Percentiles rank a stretch among this genome's conserved stretches.
Conservation (phyloP, 2,888 invertebrate genomes). For the Thysanoteuthis rhombus region DNA sequence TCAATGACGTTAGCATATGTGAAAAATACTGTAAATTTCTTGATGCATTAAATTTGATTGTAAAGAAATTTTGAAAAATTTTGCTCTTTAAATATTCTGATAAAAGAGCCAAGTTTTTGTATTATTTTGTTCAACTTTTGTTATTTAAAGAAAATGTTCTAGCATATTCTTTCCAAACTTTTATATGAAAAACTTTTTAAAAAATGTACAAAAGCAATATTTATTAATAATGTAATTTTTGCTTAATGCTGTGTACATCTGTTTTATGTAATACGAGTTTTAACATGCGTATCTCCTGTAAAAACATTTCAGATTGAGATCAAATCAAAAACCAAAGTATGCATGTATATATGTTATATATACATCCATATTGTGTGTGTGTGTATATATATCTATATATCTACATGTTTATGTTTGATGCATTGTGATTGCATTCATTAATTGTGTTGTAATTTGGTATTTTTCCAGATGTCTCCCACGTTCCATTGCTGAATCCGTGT, state of each 20-base stretch:
- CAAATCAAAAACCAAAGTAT: not conserved
- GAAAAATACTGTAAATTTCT: not conserved
- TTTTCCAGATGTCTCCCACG: conserved; percentile 12
- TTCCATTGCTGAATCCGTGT: conserved; percentile 12
- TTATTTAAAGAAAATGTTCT: not conserved
- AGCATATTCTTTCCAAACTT: not conserved
- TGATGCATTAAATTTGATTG: not conserved
- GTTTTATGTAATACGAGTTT: not conserved
- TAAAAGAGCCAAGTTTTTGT: not conserved
- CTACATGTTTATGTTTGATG: not conserved
- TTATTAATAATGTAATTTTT: not conserved
- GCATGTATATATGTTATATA: conserved; percentile 12
- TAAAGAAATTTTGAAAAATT: too few relatives aligned
- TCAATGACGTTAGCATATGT: not conserved
- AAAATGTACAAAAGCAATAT: not conserved
- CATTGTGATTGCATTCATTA: not conserved
- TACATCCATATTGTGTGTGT: not conserved
- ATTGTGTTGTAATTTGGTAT: conserved; percentile 12
- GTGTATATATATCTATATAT: not conserved
- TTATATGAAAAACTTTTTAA: not conserved
- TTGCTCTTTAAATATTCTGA: too few relatives aligned
- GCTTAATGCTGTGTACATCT: not conserved
- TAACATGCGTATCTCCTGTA: not conserved
- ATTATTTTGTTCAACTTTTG: not conserved
- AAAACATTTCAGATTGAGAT: not conserved